A percentile compares a stretch with the other conserved stretches of the same genome.
These are phyloP conservation scores for Mizuhopecten yessoensis DNA, from an alignment of 1,140 invertebrate genomes.

Conservation along the genomic window DNA sequence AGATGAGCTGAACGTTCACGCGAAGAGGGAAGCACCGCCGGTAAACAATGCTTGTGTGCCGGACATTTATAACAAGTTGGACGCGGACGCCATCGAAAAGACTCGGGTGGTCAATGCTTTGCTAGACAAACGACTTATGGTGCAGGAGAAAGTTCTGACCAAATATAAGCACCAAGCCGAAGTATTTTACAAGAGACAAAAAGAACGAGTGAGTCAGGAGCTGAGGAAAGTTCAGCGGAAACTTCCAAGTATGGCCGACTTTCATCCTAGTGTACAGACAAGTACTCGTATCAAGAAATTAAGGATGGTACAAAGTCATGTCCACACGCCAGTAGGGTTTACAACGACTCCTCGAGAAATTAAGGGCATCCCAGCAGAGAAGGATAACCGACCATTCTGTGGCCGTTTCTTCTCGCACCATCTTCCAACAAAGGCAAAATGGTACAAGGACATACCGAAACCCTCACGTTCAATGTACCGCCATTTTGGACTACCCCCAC, in stretches of 20 bases:
- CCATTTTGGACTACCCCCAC: background rate
- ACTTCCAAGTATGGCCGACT: slow-evolving; percentile 69
- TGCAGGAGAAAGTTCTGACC: slow-evolving; percentile 71
- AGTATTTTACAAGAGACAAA: slow-evolving; percentile 62
- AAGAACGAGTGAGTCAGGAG: slow-evolving; percentile 65
- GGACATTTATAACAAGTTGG: slow-evolving; percentile 76
- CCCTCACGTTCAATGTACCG: background rate
- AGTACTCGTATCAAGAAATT: slow-evolving; percentile 56
- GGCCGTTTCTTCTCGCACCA: slow-evolving; percentile 74
- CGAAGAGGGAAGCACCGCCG: slow-evolving; percentile 65
- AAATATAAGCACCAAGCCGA: slow-evolving; percentile 70
- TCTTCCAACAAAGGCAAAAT: slow-evolving; percentile 71
- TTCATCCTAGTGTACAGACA: slow-evolving; percentile 63
- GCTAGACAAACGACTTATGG: slow-evolving; percentile 65
- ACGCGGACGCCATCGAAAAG: slow-evolving; percentile 75
- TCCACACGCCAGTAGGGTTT: slow-evolving; percentile 56
- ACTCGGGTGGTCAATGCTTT: slow-evolving; percentile 74
- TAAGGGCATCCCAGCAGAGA: slow-evolving; percentile 68
- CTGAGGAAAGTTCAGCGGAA: slow-evolving; percentile 64
- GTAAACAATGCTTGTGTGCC: slow-evolving; percentile 76
- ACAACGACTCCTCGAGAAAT: slow-evolving; percentile 64
- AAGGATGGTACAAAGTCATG: slow-evolving; percentile 49
- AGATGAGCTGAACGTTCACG: slow-evolving; percentile 44
- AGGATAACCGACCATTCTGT: slow-evolving; percentile 73
- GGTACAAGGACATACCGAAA: slow-evolving; percentile 69